Base-by-base conservation (phyloP, 2,888 invertebrate genomes). In the Heliconius ethilla region DNA sequence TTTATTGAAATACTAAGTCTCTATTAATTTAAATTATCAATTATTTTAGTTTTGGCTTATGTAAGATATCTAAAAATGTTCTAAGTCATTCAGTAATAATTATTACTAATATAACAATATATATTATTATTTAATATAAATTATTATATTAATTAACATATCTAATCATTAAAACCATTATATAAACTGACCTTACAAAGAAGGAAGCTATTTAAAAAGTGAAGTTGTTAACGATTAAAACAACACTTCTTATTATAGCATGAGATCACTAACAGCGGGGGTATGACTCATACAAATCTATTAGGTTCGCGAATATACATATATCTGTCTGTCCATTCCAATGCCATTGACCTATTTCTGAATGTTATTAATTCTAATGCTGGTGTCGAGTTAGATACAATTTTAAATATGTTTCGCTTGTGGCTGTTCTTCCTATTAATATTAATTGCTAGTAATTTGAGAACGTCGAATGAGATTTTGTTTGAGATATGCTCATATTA, bases 331-430 rank as follows among this genome's bases (percentile, higher is more conserved):
- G 83, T 84, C 83, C 83, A 85, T 87, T 87, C 83, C 85, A 86
- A 85, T 89, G 90, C 87, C 88, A 90, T 88, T 92, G 91, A 90
- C 91, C 92, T 85, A 91, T 89, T 85, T 88, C 45, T 59, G 77
- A 66, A 70, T 70, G 37, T 83, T 83, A 82, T 83, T 82, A 83
- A 84, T 83, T 85, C 29, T 81, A 83, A 82, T 78, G 81, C 72
- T 75, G 62, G 75, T 76, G 77, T 75, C 63, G 77, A 79, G 70
- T 65, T 77, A 62, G 77, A 27, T 55, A 74, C 75, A 51, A 70
- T 69, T 79, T 75, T 75, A 75, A 63, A 73, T 79, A 75, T 63
- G 37, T 62, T 70, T 66, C 67, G 45, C 45, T 25, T 59, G 70
- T 66, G 29, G 33, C 29, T 51, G 5, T 51, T 51, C 18, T 62